Conservation (phyloP, 2,113 vertebrate species). For the Phylloscopus trochiloides region DNA sequence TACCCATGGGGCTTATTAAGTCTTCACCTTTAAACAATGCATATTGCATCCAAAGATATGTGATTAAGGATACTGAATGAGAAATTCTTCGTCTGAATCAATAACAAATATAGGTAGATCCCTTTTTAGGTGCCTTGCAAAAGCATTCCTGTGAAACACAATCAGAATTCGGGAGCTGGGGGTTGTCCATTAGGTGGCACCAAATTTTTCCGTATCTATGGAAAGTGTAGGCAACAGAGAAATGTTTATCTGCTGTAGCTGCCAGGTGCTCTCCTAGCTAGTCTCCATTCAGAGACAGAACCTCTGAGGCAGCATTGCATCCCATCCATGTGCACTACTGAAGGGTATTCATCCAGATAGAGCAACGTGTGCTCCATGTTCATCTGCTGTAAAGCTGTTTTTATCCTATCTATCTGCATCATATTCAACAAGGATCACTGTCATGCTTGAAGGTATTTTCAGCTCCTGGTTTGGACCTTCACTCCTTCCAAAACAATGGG, state of each 20-base stretch:
- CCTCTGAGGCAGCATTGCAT: neutral
- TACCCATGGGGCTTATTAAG: neutral
- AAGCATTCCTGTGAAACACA: neutral
- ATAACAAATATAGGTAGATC: neutral
- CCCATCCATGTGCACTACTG: neutral
- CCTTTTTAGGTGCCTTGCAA: neutral
- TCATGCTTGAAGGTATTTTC: neutral
- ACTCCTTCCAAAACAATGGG: neutral
- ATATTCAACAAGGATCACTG: neutral
- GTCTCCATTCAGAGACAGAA: neutral
- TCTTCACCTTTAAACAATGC: neutral
- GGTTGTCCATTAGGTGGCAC: conserved; percentile 45
- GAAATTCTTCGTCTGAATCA: neutral
- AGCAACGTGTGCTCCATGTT: neutral
- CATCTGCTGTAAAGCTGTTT: neutral
- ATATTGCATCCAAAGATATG: neutral
- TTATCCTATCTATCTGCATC: neutral
- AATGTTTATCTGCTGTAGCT: neutral
- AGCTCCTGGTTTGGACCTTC: neutral
- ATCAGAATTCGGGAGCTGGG: fast-evolving
- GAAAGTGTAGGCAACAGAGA: neutral
- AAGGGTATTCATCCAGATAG: neutral
- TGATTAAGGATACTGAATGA: neutral
- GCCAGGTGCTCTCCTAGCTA: neutral
- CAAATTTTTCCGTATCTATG: conserved; percentile 8